phyloP scores from a whole-genome alignment of 2,113 vertebrate genomes.

The Mormyrus lacerda region DNA sequence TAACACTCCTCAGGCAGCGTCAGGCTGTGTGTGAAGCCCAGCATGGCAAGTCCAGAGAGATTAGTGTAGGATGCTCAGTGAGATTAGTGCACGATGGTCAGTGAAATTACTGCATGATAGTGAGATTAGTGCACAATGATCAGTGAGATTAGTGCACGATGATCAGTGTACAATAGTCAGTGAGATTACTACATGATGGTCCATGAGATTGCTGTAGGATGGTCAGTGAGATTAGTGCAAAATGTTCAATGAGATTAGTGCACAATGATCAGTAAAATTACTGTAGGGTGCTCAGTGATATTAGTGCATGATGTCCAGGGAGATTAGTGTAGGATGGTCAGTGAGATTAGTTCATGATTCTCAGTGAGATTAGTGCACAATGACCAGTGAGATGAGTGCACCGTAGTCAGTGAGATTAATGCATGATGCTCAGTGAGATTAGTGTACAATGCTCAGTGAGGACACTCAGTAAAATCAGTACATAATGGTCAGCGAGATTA shows the following conservation, averaged over 20 bases:
- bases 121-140: background rate
- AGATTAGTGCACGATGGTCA: background rate
- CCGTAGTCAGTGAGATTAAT: background rate
- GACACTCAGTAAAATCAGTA: background rate
- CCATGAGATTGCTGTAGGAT: background rate
- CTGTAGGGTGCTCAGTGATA: background rate
- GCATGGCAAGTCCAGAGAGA: background rate
- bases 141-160: background rate
- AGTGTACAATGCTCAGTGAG: background rate
- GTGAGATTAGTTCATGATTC: background rate
- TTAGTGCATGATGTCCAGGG: background rate
- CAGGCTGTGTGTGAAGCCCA: background rate
- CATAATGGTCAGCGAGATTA: background rate
- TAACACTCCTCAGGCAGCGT: background rate
- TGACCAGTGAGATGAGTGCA: background rate
- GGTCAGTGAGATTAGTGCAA: background rate
- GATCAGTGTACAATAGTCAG: background rate
- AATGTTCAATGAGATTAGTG: background rate
- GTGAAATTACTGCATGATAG: background rate
- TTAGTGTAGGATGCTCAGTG: background rate
- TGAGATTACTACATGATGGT: background rate
- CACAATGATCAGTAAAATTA: too few relatives aligned
- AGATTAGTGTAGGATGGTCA: background rate
- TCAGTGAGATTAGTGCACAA: background rate
- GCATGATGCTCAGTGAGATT: background rate